Percentiles rank a stretch among this genome's conserved stretches.
These are phyloP conservation scores for Dicerorhinus sumatrensis DNA, from an alignment of 2,113 vertebrate genomes.

Conservation along the genomic window DNA sequence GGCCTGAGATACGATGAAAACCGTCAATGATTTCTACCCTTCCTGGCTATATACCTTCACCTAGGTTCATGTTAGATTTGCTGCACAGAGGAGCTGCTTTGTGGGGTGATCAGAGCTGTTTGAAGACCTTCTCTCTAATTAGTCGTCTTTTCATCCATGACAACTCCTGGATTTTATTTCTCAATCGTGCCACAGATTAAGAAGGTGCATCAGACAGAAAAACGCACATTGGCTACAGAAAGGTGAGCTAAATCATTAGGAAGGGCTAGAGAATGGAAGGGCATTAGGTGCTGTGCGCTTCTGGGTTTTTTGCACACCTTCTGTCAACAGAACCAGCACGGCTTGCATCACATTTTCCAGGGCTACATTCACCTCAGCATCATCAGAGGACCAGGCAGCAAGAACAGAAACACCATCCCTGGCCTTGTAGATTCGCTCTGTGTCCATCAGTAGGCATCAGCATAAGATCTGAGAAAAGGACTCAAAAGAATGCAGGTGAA, in stretches of 20 bases:
- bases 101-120: background rate
- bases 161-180: background rate
- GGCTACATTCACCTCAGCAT: background rate
- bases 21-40: background rate
- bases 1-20: background rate
- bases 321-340: background rate
- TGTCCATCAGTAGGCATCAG: background rate
- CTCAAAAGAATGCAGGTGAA: slow-evolving; percentile 9
- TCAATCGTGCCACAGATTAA: background rate
- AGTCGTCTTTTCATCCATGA: background rate
- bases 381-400: background rate
- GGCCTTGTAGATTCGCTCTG: background rate
- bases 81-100: background rate
- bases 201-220: background rate
- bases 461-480: slow-evolving; percentile 30
- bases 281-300: background rate
- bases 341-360: background rate
- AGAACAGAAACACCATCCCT: background rate
- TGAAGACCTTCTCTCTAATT: slow-evolving; percentile 51
- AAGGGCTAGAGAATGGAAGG: background rate
- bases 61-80: background rate
- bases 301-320: background rate
- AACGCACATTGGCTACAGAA: background rate
- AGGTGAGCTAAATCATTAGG: slow-evolving; percentile 15
- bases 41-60: background rate